These are phyloP conservation scores for Melieria omissa DNA, from an alignment of 2,888 invertebrate species.

Conservation along the genomic window DNA sequence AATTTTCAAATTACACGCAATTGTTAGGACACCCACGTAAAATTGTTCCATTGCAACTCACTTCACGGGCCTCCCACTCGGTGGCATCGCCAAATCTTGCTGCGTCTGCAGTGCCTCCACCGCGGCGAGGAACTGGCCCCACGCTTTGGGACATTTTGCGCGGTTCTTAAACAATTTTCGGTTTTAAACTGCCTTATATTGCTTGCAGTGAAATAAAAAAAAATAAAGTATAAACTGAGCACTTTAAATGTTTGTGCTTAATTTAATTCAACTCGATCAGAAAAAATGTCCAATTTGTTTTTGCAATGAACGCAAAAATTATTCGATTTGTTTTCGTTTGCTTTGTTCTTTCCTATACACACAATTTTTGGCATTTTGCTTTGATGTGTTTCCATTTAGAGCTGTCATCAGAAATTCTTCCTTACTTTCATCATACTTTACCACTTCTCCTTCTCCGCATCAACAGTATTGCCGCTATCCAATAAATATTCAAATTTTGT, in stretches of 20 bases:
- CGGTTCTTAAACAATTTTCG: neutral
- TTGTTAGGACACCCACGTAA: neutral
- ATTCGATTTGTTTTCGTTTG: conserved; percentile 9
- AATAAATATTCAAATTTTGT: too few species aligned
- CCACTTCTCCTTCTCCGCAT: neutral
- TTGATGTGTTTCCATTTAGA: neutral
- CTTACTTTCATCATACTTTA: neutral
- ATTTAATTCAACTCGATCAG: neutral
- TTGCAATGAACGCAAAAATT: too few species aligned
- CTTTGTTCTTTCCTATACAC: conserved; percentile 12
- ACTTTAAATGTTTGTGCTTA: neutral
- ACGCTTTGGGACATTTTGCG: conserved; percentile 27
- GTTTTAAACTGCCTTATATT: too few species aligned
- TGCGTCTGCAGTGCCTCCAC: conserved; percentile 43
- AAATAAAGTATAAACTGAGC: too few species aligned
- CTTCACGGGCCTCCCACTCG: conserved; percentile 67
- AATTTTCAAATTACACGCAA: too few species aligned
- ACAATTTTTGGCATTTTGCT: neutral
- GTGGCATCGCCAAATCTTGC: conserved; percentile 60
- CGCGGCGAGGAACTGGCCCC: conserved; percentile 10
- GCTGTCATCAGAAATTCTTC: neutral
- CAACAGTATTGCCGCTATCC: too few species aligned
- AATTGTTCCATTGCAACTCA: conserved; percentile 37
- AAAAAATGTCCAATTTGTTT: neutral
- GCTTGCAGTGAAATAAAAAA: neutral